phyloP scores from a whole-genome alignment of 2,113 vertebrate genomes.

The Charina bottae region DNA sequence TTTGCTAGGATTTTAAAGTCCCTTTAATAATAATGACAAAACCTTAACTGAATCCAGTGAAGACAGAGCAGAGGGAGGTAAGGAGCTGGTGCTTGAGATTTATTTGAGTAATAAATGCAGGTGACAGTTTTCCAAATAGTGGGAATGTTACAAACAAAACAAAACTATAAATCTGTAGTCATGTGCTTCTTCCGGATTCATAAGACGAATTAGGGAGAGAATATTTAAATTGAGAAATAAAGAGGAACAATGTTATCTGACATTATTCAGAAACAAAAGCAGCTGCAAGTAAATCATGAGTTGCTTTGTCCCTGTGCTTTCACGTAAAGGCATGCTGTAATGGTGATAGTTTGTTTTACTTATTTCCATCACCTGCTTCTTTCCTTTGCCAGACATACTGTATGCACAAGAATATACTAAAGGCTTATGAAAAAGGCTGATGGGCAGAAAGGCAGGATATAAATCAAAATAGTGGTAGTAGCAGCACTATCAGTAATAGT shows the following conservation, averaged over 20 bases:
- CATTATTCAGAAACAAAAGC: not conserved
- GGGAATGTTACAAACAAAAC: not conserved
- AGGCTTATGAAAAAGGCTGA: not conserved
- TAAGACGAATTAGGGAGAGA: not conserved
- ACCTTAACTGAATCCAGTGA: not conserved
- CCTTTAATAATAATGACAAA: not conserved
- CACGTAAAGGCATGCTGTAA: not conserved
- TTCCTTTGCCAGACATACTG: not conserved
- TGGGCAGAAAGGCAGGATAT: not conserved
- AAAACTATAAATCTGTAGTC: slow-evolving; percentile 15
- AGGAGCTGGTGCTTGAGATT: slow-evolving; percentile 1
- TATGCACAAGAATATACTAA: not conserved
- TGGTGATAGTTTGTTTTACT: not conserved
- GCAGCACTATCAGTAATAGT: not conserved
- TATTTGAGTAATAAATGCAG: slow-evolving; percentile 31
- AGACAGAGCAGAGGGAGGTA: not conserved
- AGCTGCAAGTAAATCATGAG: not conserved
- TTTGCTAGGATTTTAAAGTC: not conserved
- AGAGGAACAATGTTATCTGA: not conserved
- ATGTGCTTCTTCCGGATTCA: not conserved
- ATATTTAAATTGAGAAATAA: not conserved
- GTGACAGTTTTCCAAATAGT: slow-evolving; percentile 15
- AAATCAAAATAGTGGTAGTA: not conserved
- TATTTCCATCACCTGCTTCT: not conserved
- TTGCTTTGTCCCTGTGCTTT: not conserved